These are phyloP conservation scores for Cyanistes caeruleus DNA, from an alignment of 2,113 vertebrate species.

Conservation along the genomic window DNA sequence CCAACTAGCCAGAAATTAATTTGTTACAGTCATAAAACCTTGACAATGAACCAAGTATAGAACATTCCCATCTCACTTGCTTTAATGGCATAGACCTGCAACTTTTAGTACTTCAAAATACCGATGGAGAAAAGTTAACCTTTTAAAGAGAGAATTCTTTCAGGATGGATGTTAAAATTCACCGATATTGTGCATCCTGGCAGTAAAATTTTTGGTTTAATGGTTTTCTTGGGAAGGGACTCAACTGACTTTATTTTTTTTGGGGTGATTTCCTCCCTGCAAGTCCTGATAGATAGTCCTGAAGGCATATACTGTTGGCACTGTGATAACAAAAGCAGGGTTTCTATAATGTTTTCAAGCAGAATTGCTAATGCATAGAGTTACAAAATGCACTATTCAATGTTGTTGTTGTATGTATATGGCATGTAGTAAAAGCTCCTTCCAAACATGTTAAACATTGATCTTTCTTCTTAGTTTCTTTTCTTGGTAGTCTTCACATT, in stretches of 20 bases:
- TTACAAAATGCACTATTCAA: not conserved
- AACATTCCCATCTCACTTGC: not conserved
- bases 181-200: not conserved
- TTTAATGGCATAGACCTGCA: not conserved
- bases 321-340: not conserved
- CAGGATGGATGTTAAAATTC: not conserved
- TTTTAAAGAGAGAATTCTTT: constrained; percentile 31
- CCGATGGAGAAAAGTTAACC: not conserved
- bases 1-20: not conserved
- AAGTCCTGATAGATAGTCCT: not conserved
- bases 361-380: not conserved
- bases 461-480: not conserved
- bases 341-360: not conserved
- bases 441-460: not conserved
- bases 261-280: not conserved
- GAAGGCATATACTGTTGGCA: not conserved
- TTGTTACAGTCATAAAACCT: not conserved
- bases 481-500: not conserved
- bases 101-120: constrained; percentile 7
- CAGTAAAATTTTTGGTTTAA: constrained; percentile 1
- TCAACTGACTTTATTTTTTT: not conserved
- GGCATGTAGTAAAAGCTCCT: not conserved
- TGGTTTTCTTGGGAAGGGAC: not conserved
- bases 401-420: not conserved
- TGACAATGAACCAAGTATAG: not conserved